phyloP scores from a whole-genome alignment of 2,888 invertebrate species.

The Lumbricus terrestris region DNA sequence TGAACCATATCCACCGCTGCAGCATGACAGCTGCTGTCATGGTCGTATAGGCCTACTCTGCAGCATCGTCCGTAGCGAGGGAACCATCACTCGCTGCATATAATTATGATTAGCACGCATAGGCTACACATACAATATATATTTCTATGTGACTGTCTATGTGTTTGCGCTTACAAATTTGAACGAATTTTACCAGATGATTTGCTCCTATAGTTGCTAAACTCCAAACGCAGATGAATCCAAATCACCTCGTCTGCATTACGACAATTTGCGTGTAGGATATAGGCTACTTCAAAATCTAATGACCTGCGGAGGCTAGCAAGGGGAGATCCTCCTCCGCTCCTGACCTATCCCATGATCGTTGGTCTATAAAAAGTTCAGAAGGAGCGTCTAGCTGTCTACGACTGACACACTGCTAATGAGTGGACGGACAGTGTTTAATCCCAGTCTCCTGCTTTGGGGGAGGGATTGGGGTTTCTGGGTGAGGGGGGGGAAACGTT shows the following conservation, averaged over 20 bases:
- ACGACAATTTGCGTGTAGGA: neutral
- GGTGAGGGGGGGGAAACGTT: too few species aligned
- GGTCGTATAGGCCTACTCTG: too few species aligned
- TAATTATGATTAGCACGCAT: neutral
- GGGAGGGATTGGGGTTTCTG: too few species aligned
- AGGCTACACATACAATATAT: too few species aligned
- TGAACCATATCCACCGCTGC: too few species aligned
- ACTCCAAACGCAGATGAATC: neutral
- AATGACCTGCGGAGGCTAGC: neutral
- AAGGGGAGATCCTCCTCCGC: neutral
- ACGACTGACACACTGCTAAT: neutral
- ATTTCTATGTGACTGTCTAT: too few species aligned
- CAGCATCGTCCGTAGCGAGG: too few species aligned
- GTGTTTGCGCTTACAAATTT: neutral
- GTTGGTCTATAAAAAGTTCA: neutral
- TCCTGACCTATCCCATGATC: neutral
- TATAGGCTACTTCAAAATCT: neutral
- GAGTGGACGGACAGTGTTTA: neutral
- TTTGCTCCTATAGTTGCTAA: neutral
- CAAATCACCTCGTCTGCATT: constrained; percentile 3
- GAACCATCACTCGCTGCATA: neutral
- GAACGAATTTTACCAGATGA: neutral
- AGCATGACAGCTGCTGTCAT: too few species aligned
- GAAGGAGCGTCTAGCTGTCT: too few species aligned
- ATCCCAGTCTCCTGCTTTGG: neutral